These are phyloP conservation scores for Semnopithecus entellus DNA, from an alignment of 2,113 vertebrate species.

Conservation along the genomic window DNA sequence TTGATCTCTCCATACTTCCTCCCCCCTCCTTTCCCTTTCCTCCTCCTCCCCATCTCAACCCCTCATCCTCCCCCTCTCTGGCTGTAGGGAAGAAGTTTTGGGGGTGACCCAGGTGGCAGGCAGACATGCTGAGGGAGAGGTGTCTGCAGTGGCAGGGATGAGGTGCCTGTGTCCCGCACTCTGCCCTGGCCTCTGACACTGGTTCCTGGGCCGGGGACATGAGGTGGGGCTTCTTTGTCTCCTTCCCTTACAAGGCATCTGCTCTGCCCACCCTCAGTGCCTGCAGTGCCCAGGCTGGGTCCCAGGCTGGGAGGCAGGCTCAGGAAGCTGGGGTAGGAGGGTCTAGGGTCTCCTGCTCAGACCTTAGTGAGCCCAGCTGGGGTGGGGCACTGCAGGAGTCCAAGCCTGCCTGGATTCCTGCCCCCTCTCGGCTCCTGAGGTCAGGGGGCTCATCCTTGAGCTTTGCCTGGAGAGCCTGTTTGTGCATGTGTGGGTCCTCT, in stretches of 20 bases:
- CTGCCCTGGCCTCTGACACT: background rate
- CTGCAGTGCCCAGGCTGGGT: too few species aligned
- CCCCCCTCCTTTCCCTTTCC: background rate
- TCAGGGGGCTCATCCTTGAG: background rate
- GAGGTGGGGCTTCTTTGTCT: background rate
- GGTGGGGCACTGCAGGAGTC: background rate
- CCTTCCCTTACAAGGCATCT: background rate
- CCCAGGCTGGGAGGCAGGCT: background rate
- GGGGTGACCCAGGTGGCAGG: background rate
- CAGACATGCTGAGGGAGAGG: background rate
- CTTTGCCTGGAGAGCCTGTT: background rate
- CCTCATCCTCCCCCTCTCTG: background rate
- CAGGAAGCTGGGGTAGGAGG: background rate
- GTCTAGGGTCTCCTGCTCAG: background rate
- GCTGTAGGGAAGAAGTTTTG: background rate
- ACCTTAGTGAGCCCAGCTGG: background rate
- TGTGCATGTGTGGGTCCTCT: background rate
- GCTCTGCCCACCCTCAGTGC: background rate
- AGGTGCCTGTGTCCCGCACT: too few species aligned
- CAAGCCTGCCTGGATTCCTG: background rate
- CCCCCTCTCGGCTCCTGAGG: background rate
- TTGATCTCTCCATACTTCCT: background rate
- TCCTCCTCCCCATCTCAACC: background rate
- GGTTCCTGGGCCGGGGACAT: background rate
- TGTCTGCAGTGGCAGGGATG: background rate